Percentiles rank a stretch among this genome's conserved stretches.
phyloP scores from a whole-genome alignment of 2,113 vertebrate species.

The Uropsilus gracilis region DNA sequence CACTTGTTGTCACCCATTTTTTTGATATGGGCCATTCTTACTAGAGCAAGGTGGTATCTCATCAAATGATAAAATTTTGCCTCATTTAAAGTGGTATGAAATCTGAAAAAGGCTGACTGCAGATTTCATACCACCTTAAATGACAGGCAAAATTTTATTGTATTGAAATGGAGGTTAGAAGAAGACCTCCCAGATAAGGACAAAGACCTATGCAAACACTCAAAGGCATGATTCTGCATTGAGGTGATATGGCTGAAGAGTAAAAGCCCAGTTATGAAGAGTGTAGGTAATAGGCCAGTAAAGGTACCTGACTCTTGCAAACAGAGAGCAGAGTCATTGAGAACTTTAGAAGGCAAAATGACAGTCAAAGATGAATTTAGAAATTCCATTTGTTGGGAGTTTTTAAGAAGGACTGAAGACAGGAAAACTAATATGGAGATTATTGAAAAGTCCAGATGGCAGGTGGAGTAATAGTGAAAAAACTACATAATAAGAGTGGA shows the following conservation, averaged over 20 bases:
- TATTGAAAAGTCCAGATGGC: not conserved
- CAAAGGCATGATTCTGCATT: too few relatives aligned
- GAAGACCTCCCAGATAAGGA: fast-evolving
- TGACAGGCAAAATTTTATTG: not conserved
- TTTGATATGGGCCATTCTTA: too few relatives aligned
- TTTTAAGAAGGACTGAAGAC: not conserved
- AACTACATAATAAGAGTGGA: too few relatives aligned
- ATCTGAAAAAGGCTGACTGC: too few relatives aligned
- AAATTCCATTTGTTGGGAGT: not conserved
- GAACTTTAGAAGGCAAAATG: not conserved
- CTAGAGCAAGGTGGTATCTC: too few relatives aligned
- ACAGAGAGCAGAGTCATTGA: not conserved
- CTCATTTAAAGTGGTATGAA: too few relatives aligned
- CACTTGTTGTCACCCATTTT: too few relatives aligned
- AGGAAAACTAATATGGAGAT: not conserved
- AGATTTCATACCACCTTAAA: too few relatives aligned
- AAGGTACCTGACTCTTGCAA: not conserved
- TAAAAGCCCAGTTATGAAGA: not conserved
- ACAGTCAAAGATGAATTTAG: not conserved
- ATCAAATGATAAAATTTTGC: too few relatives aligned
- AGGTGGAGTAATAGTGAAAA: not conserved
- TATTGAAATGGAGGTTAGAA: not conserved
- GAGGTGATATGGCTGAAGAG: too few relatives aligned
- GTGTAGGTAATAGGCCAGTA: fast-evolving
- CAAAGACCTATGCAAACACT: not conserved